Conservation (phyloP, 1,140 invertebrate genomes). For the Heliconius nattereri region DNA sequence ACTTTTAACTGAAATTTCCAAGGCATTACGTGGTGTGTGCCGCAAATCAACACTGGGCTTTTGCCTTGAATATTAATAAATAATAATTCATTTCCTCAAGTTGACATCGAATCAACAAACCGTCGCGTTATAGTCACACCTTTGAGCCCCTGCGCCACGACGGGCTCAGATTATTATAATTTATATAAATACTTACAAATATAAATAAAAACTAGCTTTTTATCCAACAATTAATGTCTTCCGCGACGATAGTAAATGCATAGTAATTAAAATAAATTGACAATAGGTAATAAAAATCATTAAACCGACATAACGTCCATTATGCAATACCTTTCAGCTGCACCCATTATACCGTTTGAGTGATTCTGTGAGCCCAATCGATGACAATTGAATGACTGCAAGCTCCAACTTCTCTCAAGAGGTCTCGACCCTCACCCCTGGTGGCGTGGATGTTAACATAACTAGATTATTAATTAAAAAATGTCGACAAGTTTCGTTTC, state of each 20-base stretch:
- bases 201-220: neutral
- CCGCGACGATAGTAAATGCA: slow-evolving; percentile 17
- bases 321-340: slow-evolving; percentile 23
- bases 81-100: no score
- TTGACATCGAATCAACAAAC: no score
- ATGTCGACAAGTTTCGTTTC: neutral
- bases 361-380: slow-evolving; percentile 25
- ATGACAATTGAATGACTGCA: slow-evolving; percentile 33
- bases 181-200: neutral
- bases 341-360: slow-evolving; percentile 21
- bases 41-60: no score
- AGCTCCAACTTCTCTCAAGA: slow-evolving; percentile 31
- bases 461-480: slow-evolving; percentile 12
- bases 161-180: neutral
- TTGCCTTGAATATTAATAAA: no score
- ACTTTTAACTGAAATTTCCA: no score
- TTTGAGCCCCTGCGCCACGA: no score
- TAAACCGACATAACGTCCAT: slow-evolving; percentile 17
- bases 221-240: slow-evolving; percentile 4
- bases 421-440: slow-evolving; percentile 33
- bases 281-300: slow-evolving; percentile 20
- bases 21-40: no score
- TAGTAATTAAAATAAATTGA: slow-evolving; percentile 27
- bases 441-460: neutral
- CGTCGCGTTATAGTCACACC: no score